Conservation (phyloP, 2,113 vertebrate species). For the Vicugna pacos region DNA sequence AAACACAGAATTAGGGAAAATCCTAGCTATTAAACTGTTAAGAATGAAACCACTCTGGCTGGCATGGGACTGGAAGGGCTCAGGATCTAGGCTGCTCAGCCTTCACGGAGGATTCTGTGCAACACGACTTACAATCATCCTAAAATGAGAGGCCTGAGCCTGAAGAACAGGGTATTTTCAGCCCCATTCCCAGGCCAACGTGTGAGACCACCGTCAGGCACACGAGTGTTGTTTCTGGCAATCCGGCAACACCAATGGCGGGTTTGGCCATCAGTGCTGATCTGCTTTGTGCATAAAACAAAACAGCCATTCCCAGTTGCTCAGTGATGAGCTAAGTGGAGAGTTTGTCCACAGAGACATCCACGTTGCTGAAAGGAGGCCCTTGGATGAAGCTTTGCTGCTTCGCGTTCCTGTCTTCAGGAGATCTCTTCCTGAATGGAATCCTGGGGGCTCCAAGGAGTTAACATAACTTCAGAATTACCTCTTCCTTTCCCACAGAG, state of each 20-base stretch:
- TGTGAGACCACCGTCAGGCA: background rate
- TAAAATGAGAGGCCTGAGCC: background rate
- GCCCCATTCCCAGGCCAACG: background rate
- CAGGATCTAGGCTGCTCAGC: background rate
- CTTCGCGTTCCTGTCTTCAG: background rate
- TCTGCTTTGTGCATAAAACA: background rate
- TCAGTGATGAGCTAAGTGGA: background rate
- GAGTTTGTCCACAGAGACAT: background rate
- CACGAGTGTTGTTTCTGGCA: background rate
- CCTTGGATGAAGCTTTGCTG: background rate
- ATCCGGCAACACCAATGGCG: background rate
- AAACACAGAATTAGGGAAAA: background rate
- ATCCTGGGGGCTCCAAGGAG: slow-evolving; percentile 23
- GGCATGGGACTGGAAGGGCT: background rate
- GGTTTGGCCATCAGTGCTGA: background rate
- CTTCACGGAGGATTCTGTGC: background rate
- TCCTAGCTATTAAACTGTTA: background rate
- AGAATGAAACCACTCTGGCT: background rate
- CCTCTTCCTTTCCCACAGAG: slow-evolving; percentile 16
- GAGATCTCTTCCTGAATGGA: background rate
- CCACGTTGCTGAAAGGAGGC: background rate
- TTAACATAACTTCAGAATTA: slow-evolving; percentile 26
- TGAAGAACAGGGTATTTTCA: background rate
- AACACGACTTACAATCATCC: background rate
- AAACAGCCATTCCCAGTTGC: background rate